Base-by-base conservation (phyloP, 2,113 vertebrate species). In the Ctenomys sociabilis region DNA sequence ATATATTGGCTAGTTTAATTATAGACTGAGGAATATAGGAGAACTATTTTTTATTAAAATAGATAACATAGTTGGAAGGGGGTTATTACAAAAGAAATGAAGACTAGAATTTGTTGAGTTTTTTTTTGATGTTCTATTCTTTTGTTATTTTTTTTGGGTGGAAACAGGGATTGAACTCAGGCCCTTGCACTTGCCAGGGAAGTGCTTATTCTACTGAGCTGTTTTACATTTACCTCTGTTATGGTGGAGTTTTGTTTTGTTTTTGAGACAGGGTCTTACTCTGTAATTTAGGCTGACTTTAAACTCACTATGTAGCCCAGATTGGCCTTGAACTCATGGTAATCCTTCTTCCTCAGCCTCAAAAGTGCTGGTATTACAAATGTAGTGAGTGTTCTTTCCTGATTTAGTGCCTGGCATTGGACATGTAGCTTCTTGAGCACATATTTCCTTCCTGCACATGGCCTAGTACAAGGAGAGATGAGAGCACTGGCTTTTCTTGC, bases 11-110 rank as follows among this genome's bases (percentile, higher is more conserved):
- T 32, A 43, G 57, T 66, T 93, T 96, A 78, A 80, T 17, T 49
- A 43, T 86, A 85, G 37, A 72, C 59, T 87, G 43, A 96, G 66
- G 37, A 89, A 37, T 28, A 84, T 54, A 52, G 35, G 94, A 73
- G 35, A 87, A 52, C 22, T 10, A 37, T 73, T 96, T 92, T 22
- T 88, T 92, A 61, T 73, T 87, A 73, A 92, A 82, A 81, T 82
- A 49, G 64, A 40, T 90, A 63, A 54, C 52, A 54, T 54, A 13
- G 52, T 68, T 45, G 5, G 61, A 90, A 85, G 63, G 59, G 93
- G 43, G 61, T 75, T 81, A 17, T 57, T 81, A 35, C 43, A 59
- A 75, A 88, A 59, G 78, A 92, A 59, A 52, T 12, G 21, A 91
- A n/a, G 30, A 93, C 16, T 81, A 13, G 37, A 88, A 78, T 72